A percentile compares a stretch with the other conserved stretches of the same genome.
Conservation (phyloP, 2,113 vertebrate genomes). For the Tachycineta bicolor region DNA sequence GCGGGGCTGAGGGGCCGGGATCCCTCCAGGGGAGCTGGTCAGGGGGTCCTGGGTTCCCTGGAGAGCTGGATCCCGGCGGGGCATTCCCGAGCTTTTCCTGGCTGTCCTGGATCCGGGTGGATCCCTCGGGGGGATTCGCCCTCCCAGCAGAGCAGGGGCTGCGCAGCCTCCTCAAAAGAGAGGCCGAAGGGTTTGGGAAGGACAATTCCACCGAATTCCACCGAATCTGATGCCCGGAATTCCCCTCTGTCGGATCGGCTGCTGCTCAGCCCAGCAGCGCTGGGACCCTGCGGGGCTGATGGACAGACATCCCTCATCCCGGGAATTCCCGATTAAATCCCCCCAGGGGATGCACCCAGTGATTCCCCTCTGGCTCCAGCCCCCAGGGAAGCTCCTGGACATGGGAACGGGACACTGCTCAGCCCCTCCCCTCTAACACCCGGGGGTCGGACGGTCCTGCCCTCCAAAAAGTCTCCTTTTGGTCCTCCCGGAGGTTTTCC, state of each 20-base stretch:
- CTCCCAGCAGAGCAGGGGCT: rapidly evolving
- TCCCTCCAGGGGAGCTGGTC: rapidly evolving
- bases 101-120: too few species aligned
- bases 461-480: rapidly evolving
- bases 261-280: not conserved
- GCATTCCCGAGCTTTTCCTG: too few species aligned
- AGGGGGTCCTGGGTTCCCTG: too few species aligned
- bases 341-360: rapidly evolving
- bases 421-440: not conserved
- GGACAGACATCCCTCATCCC: too few species aligned
- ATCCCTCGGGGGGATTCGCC: not conserved
- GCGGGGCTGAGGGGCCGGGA: too few species aligned
- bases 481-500: not conserved
- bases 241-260: not conserved
- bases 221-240: not conserved
- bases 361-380: not conserved
- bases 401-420: not conserved
- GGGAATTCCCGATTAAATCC: rapidly evolving
- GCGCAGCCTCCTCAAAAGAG: not conserved
- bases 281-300: rapidly evolving
- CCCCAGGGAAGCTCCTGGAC: not conserved
- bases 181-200: too few species aligned
- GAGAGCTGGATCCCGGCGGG: too few species aligned
- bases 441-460: rapidly evolving
- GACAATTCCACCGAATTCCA: too few species aligned